Conservation (phyloP, 53 echinoderm and acorn worm species). For the Henricia sp. region DNA sequence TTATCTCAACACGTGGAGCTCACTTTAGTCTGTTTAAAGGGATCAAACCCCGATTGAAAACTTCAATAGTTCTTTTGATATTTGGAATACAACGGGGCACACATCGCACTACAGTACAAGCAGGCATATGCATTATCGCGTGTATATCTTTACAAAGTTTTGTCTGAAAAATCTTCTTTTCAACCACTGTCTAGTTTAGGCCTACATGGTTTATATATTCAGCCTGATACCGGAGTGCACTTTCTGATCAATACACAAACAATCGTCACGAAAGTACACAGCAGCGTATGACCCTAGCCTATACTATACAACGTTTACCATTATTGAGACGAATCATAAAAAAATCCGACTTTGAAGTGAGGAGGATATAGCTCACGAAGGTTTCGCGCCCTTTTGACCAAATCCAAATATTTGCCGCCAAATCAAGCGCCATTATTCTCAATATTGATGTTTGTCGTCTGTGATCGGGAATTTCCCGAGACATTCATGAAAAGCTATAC, state of each 20-base stretch:
- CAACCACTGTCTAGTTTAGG: no score
- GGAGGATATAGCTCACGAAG: not conserved
- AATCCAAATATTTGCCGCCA: constrained; percentile 26
- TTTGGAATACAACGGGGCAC: no score
- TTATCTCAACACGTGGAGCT: no score
- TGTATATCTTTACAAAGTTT: no score
- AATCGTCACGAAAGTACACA: not conserved
- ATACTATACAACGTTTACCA: no score
- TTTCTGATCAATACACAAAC: constrained; percentile 14
- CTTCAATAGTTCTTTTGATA: no score
- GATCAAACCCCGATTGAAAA: no score
- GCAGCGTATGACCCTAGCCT: not conserved
- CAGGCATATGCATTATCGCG: no score
- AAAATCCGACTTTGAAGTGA: not conserved
- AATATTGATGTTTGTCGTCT: constrained; percentile 46
- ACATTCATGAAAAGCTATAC: not conserved
- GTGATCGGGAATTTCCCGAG: not conserved
- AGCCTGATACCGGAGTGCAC: not conserved
- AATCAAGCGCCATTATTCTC: constrained; percentile 34
- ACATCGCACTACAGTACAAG: no score
- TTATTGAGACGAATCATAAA: not conserved
- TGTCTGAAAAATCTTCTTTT: no score
- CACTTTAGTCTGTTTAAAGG: no score
- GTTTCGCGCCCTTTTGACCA: constrained; percentile 26
- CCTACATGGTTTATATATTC: no score